Conservation (phyloP, 2,113 vertebrate species). For the Tringa solitaria region DNA sequence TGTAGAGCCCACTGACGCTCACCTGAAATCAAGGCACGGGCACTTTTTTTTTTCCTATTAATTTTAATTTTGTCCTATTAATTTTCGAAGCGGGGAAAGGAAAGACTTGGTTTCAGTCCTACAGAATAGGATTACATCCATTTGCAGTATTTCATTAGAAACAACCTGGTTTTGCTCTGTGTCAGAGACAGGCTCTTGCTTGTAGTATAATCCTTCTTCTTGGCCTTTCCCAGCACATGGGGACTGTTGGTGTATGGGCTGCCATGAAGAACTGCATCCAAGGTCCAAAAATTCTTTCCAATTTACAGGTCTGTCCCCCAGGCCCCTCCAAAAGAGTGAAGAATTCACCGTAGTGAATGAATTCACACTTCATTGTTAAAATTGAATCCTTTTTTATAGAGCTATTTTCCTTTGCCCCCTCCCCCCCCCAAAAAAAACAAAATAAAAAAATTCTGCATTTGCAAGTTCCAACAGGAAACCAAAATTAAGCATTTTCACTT, state of each 20-base stretch:
- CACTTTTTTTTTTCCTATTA: background rate
- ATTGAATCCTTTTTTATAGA: background rate
- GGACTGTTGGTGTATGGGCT: background rate
- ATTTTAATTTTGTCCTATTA: background rate
- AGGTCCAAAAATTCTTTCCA: background rate
- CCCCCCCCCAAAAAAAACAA: rapidly evolving
- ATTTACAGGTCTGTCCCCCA: background rate
- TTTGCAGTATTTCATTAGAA: background rate
- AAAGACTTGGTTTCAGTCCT: background rate
- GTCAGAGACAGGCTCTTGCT: background rate
- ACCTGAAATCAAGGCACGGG: background rate
- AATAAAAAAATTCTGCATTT: background rate
- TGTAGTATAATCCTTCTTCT: background rate
- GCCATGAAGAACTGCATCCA: background rate
- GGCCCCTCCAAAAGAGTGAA: background rate
- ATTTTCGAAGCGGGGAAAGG: background rate
- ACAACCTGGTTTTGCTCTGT: background rate
- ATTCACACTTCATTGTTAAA: background rate
- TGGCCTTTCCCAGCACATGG: background rate
- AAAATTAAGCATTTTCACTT: background rate
- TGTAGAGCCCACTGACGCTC: background rate
- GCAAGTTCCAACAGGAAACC: background rate
- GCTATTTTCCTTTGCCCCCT: background rate
- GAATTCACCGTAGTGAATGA: background rate
- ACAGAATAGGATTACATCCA: background rate